Percentiles rank a stretch among this genome's conserved stretches.
Conservation (phyloP, 2,797 vertebrate genomes). For the Melanotaenia trifasciata region DNA sequence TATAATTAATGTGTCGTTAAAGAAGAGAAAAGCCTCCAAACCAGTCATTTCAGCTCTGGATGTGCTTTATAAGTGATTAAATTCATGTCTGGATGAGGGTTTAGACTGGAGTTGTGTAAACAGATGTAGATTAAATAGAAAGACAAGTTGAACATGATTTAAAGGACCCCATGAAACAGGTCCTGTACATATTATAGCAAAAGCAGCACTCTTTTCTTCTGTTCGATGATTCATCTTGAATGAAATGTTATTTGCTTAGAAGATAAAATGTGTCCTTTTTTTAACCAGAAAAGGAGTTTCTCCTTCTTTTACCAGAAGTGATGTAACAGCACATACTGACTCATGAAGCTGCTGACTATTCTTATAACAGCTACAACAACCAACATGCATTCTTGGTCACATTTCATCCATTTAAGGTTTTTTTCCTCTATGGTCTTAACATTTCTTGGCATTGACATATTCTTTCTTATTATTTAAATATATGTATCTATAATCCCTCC, state of each 20-base stretch:
- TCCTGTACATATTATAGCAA: neutral
- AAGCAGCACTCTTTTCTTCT: neutral
- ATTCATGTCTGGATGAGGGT: conserved; percentile 16
- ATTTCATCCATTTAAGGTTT: no score
- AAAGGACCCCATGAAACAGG: neutral
- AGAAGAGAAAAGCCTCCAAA: conserved; percentile 6
- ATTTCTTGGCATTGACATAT: neutral
- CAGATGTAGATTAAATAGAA: conserved; percentile 26
- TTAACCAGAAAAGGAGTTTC: conserved; percentile 1
- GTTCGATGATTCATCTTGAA: neutral
- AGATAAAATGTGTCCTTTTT: neutral
- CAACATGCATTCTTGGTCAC: neutral
- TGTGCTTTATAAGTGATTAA: conserved; percentile 18
- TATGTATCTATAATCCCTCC: no score
- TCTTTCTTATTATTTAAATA: neutral
- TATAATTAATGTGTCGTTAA: conserved; percentile 6
- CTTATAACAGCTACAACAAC: conserved; percentile 15
- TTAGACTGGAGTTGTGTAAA: conserved; percentile 18
- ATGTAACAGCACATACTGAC: neutral
- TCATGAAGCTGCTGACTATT: conserved; percentile 9
- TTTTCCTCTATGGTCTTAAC: neutral
- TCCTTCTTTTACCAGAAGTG: conserved; percentile 10
- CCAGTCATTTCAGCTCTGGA: conserved; percentile 5
- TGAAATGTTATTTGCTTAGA: neutral
- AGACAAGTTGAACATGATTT: conserved; percentile 1